phyloP scores from a whole-genome alignment of 2,888 invertebrate genomes.

The Anodontia alba region DNA sequence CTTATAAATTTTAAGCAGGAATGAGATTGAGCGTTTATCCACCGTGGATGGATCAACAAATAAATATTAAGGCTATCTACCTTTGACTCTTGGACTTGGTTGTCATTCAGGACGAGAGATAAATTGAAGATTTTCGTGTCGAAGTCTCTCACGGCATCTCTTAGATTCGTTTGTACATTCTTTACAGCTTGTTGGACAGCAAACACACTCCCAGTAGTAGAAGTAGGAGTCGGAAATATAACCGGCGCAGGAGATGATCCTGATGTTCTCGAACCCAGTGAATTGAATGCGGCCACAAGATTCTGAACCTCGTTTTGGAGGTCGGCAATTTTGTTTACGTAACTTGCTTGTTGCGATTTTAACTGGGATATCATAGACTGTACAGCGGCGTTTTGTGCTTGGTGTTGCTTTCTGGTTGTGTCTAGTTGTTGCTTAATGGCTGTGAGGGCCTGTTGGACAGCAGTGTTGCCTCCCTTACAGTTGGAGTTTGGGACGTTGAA shows the following conservation, averaged over 20 bases:
- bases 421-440: conserved; percentile 58
- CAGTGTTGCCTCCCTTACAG: conserved; percentile 53
- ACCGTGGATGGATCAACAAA: too few relatives aligned
- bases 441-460: conserved; percentile 54
- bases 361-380: conserved; percentile 49
- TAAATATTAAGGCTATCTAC: too few relatives aligned
- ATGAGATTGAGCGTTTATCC: too few relatives aligned
- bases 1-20: too few relatives aligned
- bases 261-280: conserved; percentile 20
- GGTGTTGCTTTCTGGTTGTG: conserved; percentile 55
- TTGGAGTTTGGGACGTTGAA: conserved; percentile 56
- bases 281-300: conserved; percentile 56
- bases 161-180: conserved; percentile 42
- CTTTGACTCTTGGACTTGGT: conserved; percentile 46
- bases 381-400: conserved; percentile 57
- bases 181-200: conserved; percentile 49
- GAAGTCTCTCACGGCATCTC: conserved; percentile 42
- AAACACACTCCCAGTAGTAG: neutral
- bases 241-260: conserved; percentile 30
- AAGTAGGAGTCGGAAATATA: conserved; percentile 1
- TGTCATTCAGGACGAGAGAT: conserved; percentile 25
- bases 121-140: conserved; percentile 55
- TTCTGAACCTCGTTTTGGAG: conserved; percentile 60
- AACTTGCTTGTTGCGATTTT: conserved; percentile 51
- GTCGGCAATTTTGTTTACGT: conserved; percentile 57